Evolutionary conservation across 2,888 invertebrate genomes (phyloP).

Genomic region (Leptarthrus brevirostris): DNA sequence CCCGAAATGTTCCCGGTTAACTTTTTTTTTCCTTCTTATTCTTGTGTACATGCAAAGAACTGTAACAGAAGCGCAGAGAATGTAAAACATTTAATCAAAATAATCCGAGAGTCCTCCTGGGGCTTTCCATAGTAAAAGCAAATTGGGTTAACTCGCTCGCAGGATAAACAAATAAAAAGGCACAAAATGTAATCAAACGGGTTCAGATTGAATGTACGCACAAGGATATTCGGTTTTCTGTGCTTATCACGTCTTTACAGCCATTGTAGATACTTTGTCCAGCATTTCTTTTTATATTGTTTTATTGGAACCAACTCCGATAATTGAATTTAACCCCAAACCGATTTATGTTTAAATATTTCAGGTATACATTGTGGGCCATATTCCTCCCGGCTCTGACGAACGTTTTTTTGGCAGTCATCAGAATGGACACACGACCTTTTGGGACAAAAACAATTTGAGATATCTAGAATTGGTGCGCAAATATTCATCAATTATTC

Average conservation of each 20-base stretch:
- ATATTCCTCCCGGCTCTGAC: slow-evolving; percentile 89
- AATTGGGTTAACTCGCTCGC: slow-evolving; percentile 47
- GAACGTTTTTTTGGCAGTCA: slow-evolving; percentile 78
- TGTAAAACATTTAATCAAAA: slow-evolving; percentile 51
- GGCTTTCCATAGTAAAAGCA: slow-evolving; percentile 31
- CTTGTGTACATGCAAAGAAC: slow-evolving; percentile 8
- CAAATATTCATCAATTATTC: slow-evolving; percentile 82
- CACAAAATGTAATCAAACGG: slow-evolving; percentile 49
- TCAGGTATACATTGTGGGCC: slow-evolving; percentile 91
- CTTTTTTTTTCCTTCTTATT: slow-evolving; percentile 5
- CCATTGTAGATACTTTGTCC: slow-evolving; percentile 9
- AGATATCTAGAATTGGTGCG: slow-evolving; percentile 81
- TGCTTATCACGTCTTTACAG: slow-evolving; percentile 18
- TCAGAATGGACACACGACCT: slow-evolving; percentile 72
- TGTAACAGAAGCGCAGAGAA: slow-evolving; percentile 28
- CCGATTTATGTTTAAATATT: slow-evolving; percentile 57
- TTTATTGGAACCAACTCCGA: slow-evolving; percentile 32
- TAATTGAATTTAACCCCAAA: slow-evolving; percentile 53
- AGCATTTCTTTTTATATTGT: neutral
- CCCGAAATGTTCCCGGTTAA: slow-evolving; percentile 18
- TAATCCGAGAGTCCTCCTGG: slow-evolving; percentile 48
- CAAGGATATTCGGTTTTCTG: neutral
- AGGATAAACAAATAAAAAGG: slow-evolving; percentile 43
- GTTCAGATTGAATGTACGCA: slow-evolving; percentile 39
- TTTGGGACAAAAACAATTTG: slow-evolving; percentile 80